Evolutionary conservation across 2,888 invertebrate genomes (phyloP), one percentile per base, ranked within the genome.

Genomic region (Lasioglossum leucozonium): DNA sequence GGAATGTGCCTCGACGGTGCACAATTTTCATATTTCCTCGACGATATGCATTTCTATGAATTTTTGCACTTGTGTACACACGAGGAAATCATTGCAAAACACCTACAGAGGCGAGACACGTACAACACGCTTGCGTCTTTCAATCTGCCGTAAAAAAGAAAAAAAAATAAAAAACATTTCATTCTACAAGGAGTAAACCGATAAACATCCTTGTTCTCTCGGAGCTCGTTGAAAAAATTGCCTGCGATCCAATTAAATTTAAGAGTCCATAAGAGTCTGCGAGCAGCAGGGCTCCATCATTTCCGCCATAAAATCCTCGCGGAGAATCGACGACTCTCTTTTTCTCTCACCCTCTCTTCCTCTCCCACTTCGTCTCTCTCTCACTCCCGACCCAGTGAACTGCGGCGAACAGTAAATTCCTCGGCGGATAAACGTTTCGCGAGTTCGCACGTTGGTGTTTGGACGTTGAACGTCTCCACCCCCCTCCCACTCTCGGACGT

Each of bases 401-500:
- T 26, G 51, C 58, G 58, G 58, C 58, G 6, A 62, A 62, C 65
- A 18, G 34, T 34, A 37, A 71, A 76, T 65, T 76, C 65, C 30
- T 80, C 42, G n/a, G n/a, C 10, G 13, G n/a, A 16, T 22, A 77
- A 79, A 75, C 80, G 67, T 86, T 74, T 81, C 87, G 72, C 78
- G 84, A 75, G 76, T 72, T 34, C 74, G 62, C 77, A 74, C 85
- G 79, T 77, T 72, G 71, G 55, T 71, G 44, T 69, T 73, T 72
- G 65, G 55, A 72, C 16, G 40, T 18, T 58, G 8, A 51, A 51
- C n/a, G 51, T 51, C n/a, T n/a, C 51, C n/a, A 8, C 40, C 1
- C 10, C 40, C 40, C 40, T 34, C 34, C 34, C 34, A 1, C 34
- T n/a, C 22, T 51, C 51, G 51, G 8, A 51, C 51, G 51, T 34